Percentiles rank a stretch among this genome's conserved stretches.
phyloP scores from a whole-genome alignment of 2,888 invertebrate species.

The Acronicta aceris region DNA sequence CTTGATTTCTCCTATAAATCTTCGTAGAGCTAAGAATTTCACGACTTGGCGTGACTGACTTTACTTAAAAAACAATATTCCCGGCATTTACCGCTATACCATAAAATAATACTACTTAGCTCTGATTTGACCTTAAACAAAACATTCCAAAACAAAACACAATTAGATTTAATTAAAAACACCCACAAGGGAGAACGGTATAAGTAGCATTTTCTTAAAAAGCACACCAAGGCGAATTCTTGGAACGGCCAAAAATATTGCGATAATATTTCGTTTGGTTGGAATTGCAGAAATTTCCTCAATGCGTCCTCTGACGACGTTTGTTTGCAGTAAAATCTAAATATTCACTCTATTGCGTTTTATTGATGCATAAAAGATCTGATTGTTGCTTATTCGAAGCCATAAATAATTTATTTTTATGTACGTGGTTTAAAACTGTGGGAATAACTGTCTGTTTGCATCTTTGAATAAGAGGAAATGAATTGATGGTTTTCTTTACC shows the following conservation, averaged over 20 bases:
- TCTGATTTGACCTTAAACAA: slow-evolving; percentile 42
- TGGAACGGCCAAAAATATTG: slow-evolving; percentile 21
- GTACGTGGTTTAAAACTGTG: slow-evolving; percentile 6
- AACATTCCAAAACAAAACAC: slow-evolving; percentile 37
- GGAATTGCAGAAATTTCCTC: slow-evolving; percentile 28
- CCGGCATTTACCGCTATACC: slow-evolving; percentile 26
- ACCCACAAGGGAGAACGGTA: slow-evolving; percentile 27
- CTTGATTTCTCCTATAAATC: slow-evolving; percentile 15
- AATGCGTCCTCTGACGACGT: slow-evolving; percentile 13
- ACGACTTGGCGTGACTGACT: slow-evolving; percentile 22
- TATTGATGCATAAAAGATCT: slow-evolving; percentile 39
- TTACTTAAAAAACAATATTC: slow-evolving; percentile 20
- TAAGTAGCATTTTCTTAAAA: slow-evolving; percentile 38
- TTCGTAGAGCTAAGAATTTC: slow-evolving; percentile 13
- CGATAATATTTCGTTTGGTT: slow-evolving; percentile 27
- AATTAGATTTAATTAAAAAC: slow-evolving; percentile 50
- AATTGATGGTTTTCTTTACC: not conserved
- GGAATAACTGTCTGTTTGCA: not conserved
- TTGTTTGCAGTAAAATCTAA: slow-evolving; percentile 26
- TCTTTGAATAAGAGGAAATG: not conserved
- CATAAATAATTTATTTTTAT: slow-evolving; percentile 33
- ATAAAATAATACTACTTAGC: slow-evolving; percentile 29
- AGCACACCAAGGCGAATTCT: slow-evolving; percentile 39
- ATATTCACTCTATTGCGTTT: slow-evolving; percentile 32
- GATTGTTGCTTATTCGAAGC: slow-evolving; percentile 40